Percentiles rank a stretch among this genome's conserved stretches.
Conservation (phyloP, 2,113 vertebrate species). For the Hippoglossus stenolepis region DNA sequence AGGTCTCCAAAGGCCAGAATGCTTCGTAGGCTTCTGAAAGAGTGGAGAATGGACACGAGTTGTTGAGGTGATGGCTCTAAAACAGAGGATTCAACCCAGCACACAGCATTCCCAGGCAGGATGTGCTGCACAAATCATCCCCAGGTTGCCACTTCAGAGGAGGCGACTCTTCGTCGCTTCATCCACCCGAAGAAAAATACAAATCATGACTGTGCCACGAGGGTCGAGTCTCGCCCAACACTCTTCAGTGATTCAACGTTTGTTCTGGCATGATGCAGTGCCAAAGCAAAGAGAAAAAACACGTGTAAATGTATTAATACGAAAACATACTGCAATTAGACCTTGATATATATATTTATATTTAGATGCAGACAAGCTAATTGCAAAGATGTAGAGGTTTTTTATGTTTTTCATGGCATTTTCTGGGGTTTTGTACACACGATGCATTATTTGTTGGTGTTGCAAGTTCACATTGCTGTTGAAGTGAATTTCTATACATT, state of each 20-base stretch:
- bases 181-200: slow-evolving; percentile 11
- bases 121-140: not conserved
- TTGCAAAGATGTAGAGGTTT: slow-evolving; percentile 71
- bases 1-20: slow-evolving; percentile 7
- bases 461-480: slow-evolving; percentile 66
- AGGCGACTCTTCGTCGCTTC: slow-evolving; percentile 26
- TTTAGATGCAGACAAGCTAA: slow-evolving; percentile 78
- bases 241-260: slow-evolving; percentile 28
- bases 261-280: slow-evolving; percentile 68
- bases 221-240: slow-evolving; percentile 33
- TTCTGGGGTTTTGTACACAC: slow-evolving; percentile 68
- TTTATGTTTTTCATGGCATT: slow-evolving; percentile 67
- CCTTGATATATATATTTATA: slow-evolving; percentile 83
- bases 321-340: slow-evolving; percentile 73
- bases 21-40: slow-evolving; percentile 19
- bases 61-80: not conserved
- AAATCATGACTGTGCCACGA: slow-evolving; percentile 49
- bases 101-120: slow-evolving; percentile 48
- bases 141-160: slow-evolving; percentile 1
- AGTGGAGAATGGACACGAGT: not conserved
- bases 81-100: slow-evolving; percentile 8
- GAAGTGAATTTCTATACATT: slow-evolving; percentile 68
- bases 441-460: slow-evolving; percentile 66
- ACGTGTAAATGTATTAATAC: slow-evolving; percentile 71
- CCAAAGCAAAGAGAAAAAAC: slow-evolving; percentile 70